A percentile compares a stretch with the other conserved stretches of the same genome.
Conservation (phyloP, 2,113 vertebrate genomes). For the Psilopogon haemacephalus region DNA sequence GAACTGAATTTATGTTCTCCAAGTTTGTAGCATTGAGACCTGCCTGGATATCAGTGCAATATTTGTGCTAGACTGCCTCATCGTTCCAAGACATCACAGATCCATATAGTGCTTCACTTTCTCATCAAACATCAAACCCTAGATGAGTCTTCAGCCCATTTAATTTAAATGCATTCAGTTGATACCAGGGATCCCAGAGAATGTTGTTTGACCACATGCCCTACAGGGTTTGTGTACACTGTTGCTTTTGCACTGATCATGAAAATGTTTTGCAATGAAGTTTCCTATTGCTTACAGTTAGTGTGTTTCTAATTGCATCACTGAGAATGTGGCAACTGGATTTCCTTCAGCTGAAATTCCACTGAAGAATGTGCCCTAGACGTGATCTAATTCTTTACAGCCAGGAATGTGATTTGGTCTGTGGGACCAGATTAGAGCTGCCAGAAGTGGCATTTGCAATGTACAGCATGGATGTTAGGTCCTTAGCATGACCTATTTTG, state of each 20-base stretch:
- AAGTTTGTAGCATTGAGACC: neutral
- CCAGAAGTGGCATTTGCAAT: too few species aligned
- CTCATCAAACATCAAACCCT: neutral
- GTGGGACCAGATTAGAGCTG: neutral
- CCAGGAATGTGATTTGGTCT: neutral
- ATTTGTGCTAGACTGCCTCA: neutral
- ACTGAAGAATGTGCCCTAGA: rapidly evolving
- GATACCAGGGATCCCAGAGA: neutral
- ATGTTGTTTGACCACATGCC: neutral
- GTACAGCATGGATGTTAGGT: too few species aligned
- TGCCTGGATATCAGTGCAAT: neutral
- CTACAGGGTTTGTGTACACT: neutral
- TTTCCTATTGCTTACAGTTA: neutral
- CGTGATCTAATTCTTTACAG: neutral
- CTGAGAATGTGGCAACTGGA: neutral
- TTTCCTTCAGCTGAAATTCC: neutral
- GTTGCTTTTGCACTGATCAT: neutral
- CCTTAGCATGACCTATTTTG: neutral
- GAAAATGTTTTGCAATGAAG: neutral
- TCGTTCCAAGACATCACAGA: neutral
- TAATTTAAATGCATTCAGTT: neutral
- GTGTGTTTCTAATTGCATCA: neutral
- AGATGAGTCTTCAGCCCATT: neutral
- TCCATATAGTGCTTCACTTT: neutral
- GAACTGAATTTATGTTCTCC: neutral